Base-by-base conservation (phyloP, 2,113 vertebrate genomes). In the Archilochus colubris region DNA sequence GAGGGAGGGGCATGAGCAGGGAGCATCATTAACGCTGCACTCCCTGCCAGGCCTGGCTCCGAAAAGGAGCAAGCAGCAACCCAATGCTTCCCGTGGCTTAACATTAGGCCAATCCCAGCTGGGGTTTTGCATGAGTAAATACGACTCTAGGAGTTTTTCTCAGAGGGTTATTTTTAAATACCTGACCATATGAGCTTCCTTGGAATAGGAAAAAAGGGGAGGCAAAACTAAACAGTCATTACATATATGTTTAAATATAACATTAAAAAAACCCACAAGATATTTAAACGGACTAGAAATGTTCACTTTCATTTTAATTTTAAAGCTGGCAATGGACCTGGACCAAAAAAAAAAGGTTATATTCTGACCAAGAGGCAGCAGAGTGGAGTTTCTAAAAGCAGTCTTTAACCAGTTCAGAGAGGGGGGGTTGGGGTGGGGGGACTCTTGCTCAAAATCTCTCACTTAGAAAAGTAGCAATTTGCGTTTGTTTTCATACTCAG, bases 401-500 rank as follows among this genome's bases (percentile, higher is more conserved):
- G 67, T 63, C 79, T 82, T 91, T 82, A 77, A 67, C 85, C 12
- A 33, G 16, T n/a, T 67, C 20, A 38, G 36, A 53, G 51, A 40
- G 20, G 20, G 48, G 19, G 19, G 22, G 48, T 9, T 19, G 48
- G 48, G 48, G 31, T 20, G 5, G 24, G 53, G 25, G 18, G 25
- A 22, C 44, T 25, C 43, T 58, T 76, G 24, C 54, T 83, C 25
- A 75, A 68, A 87, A 78, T 80, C 64, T 88, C 80, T 96, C 91
- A 93, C 87, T 96, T 92, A 85, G 85, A 89, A 92, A 95, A 97
- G 68, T 2, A 69, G 91, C 70, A 66, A 86, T 94, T 97, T 97
- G 95, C 89, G 96, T 97, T 97, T 97, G 94, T 97, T 89, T 76
- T 89, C 86, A 95, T 75, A 92, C 80, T 96, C 93, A 95, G 95